Evolutionary conservation across 1,140 invertebrate species (phyloP).

Genomic region (Zaprionus tsacasi): DNA sequence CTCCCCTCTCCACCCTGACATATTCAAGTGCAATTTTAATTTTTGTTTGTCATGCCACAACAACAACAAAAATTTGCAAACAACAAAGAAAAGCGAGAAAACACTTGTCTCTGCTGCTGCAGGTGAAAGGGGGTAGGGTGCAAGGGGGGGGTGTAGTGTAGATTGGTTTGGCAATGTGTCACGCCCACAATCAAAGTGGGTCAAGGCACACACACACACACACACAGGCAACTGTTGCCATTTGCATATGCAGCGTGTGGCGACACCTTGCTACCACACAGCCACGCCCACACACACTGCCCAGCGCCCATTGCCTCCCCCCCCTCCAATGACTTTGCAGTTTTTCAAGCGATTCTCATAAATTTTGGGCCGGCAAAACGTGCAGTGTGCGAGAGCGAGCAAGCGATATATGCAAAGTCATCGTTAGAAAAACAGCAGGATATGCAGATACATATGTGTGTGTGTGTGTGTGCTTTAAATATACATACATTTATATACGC

Average conservation of each 20-base stretch:
- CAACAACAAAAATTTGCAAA: constrained; percentile 47
- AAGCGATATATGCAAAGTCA: constrained; percentile 75
- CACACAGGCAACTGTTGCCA: constrained; percentile 51
- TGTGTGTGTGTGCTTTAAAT: constrained; percentile 8
- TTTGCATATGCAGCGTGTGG: constrained; percentile 70
- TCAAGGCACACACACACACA: constrained; percentile 46
- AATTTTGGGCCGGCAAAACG: constrained; percentile 47
- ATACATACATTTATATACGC: constrained; percentile 25
- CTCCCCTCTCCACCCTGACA: constrained; percentile 30
- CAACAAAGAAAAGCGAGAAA: constrained; percentile 42
- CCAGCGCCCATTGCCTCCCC: constrained; percentile 26
- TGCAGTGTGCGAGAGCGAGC: constrained; percentile 20
- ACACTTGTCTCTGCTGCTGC: constrained; percentile 23
- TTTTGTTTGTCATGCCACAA: constrained; percentile 79
- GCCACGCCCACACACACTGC: constrained; percentile 26
- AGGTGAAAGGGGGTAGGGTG: background rate
- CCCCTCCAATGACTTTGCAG: constrained; percentile 59
- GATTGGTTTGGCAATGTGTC: constrained; percentile 26
- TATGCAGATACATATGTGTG: constrained; percentile 29
- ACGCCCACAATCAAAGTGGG: constrained; percentile 78
- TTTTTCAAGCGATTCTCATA: constrained; percentile 77
- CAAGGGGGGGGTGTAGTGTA: constrained; percentile 1
- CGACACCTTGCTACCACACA: constrained; percentile 11
- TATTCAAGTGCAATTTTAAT: constrained; percentile 81
- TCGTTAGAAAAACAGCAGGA: constrained; percentile 34